phyloP scores from a whole-genome alignment of 2,113 vertebrate genomes.

The Accipiter cooperii region DNA sequence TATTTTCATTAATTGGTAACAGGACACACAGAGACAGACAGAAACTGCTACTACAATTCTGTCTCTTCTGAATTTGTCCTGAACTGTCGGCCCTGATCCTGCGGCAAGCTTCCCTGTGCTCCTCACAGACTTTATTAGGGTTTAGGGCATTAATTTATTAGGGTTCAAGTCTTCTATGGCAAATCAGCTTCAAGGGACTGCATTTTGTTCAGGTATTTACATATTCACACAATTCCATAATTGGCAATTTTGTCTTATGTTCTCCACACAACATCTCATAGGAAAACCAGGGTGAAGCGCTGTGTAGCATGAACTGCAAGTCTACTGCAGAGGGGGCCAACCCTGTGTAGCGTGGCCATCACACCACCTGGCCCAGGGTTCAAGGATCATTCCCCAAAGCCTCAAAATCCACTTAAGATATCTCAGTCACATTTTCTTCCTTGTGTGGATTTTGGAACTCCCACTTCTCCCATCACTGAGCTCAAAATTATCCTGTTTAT shows the following conservation, averaged over 20 bases:
- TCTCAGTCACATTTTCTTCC: neutral
- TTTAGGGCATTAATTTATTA: neutral
- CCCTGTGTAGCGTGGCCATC: fast-evolving
- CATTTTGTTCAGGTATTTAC: neutral
- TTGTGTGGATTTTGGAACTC: neutral
- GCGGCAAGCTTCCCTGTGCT: neutral
- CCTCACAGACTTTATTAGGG: neutral
- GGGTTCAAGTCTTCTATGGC: neutral
- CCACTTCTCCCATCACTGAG: neutral
- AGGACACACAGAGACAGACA: neutral
- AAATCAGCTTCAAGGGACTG: neutral
- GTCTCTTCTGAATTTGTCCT: neutral
- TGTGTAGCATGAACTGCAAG: neutral
- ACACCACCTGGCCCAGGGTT: neutral
- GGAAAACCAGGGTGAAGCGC: neutral
- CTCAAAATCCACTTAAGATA: neutral
- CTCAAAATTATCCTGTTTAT: neutral
- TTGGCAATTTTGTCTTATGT: neutral
- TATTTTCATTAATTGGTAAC: neutral
- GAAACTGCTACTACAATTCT: neutral
- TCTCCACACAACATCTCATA: neutral
- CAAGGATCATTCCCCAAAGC: neutral
- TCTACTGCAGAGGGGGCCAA: neutral
- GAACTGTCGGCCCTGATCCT: neutral
- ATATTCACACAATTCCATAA: neutral